Percentiles rank a stretch among this genome's conserved stretches.
phyloP scores from a whole-genome alignment of 2,888 invertebrate genomes.

The Phytoseiulus persimilis region DNA sequence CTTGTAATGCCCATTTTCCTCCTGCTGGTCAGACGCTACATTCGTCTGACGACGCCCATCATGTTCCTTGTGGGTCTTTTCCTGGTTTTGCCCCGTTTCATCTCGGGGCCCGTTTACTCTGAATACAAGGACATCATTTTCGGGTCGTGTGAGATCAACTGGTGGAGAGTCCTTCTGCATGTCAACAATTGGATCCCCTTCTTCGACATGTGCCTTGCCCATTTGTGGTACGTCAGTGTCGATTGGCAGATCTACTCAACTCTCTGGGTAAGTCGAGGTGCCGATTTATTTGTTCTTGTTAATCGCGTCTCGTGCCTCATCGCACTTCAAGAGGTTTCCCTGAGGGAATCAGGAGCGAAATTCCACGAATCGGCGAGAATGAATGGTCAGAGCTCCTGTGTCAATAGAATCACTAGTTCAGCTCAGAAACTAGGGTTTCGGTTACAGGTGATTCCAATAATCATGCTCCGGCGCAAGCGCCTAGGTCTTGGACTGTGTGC shows the following conservation, averaged over 20 bases:
- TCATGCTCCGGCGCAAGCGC: constrained; percentile 22
- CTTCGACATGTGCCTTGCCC: constrained; percentile 32
- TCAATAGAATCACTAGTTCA: neutral
- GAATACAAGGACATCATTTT: constrained; percentile 25
- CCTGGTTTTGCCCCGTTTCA: constrained; percentile 32
- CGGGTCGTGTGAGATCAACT: constrained; percentile 34
- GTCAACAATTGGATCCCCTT: constrained; percentile 34
- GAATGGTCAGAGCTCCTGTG: too few relatives aligned
- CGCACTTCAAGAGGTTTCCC: neutral
- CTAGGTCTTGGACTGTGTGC: constrained; percentile 34
- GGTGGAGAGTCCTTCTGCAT: constrained; percentile 30
- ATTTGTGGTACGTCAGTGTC: constrained; percentile 36
- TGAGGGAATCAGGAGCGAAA: too few relatives aligned
- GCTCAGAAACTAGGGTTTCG: neutral
- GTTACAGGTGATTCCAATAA: constrained; percentile 30
- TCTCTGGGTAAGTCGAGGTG: neutral
- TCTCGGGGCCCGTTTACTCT: constrained; percentile 33
- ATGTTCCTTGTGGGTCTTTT: constrained; percentile 35
- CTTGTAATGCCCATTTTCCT: constrained; percentile 32
- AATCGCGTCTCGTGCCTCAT: neutral
- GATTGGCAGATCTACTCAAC: constrained; percentile 37
- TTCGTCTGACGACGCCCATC: constrained; percentile 36
- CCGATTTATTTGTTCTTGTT: neutral
- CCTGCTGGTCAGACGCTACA: constrained; percentile 14
- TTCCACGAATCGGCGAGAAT: neutral